Base-by-base conservation (phyloP, 35 echinoderm and acorn worm species). In the Apostichopus californicus region DNA sequence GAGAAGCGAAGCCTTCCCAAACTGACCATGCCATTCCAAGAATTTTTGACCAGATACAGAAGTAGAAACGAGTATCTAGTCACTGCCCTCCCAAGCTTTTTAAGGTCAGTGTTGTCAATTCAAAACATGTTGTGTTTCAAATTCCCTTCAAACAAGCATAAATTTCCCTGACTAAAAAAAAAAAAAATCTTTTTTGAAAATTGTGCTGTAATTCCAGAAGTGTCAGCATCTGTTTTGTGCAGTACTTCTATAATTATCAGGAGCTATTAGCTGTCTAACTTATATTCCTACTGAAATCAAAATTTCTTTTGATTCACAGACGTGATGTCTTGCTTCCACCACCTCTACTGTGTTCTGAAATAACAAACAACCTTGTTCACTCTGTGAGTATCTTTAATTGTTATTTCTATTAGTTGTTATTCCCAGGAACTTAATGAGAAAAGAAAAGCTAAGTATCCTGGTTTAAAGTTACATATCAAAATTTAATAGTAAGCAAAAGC, bases 21-120 rank as follows among this genome's bases (percentile, higher is more conserved):
- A 5, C 56, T 9, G 25, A 59, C 73, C 13, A 94, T 94, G 90
- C 21, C 93, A 25, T 94, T 98, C 81, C n/a, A 73, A 8, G 94
- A 98, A 26, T 98, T 98, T 78, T 56, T 98, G 1, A 89, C 92
- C 7, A 80, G 92, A 80, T 98, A 95, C 64, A 78, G 94, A 79
- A 71, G 46, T 20, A 9, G 87, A 7, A 92, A 98, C 94, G 87
- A 92, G 12, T 98, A 98, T 58, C 61, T 98, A 24, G 96, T 98
- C 5, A 83, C 94, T 25, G 71, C 23, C 6, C 84, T 94, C 12
- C 96, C 96, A 59, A 17, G 92, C 21, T 96, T 92, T 79, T 70
- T 98, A 22, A 94, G 91, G 96, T 96, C 89, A 73, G 34, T 12
- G 4, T 60, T 7, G 11, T 60, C 58, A 60, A 25, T 60, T 60